Conservation (phyloP, 92 coral and sea anemone genomes). For the Blastomussa wellsi region DNA sequence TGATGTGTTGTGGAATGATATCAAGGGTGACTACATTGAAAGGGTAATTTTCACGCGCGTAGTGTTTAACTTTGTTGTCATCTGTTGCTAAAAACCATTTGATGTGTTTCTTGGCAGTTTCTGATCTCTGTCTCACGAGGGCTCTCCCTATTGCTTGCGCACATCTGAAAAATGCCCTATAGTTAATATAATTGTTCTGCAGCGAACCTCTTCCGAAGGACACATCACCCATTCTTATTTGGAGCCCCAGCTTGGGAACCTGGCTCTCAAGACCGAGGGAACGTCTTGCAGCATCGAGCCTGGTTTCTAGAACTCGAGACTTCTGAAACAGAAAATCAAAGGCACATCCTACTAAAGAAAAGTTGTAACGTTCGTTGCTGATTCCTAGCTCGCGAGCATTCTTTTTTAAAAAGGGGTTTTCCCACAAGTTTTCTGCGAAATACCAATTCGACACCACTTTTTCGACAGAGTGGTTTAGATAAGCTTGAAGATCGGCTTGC, state of each 20-base stretch:
- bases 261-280: constrained; percentile 18
- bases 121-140: neutral
- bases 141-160: constrained; percentile 32
- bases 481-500: constrained; percentile 34
- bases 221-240: constrained; percentile 74
- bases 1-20: constrained; percentile 62
- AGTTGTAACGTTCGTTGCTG: neutral
- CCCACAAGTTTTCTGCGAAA: constrained; percentile 62
- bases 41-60: constrained; percentile 44
- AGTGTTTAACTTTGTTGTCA: constrained; percentile 38
- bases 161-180: constrained; percentile 51
- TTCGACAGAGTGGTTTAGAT: constrained; percentile 59
- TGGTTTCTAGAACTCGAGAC: constrained; percentile 40
- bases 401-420: constrained; percentile 40
- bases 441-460: constrained; percentile 63
- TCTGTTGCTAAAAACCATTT: constrained; percentile 75
- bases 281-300: constrained; percentile 29
- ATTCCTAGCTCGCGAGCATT: constrained; percentile 31
- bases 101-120: constrained; percentile 13
- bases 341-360: constrained; percentile 56
- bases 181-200: constrained; percentile 30
- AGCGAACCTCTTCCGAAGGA: constrained; percentile 38
- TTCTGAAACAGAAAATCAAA: constrained; percentile 67
- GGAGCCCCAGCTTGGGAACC: constrained; percentile 52
- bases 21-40: constrained; percentile 43